Evolutionary conservation across 2,888 invertebrate species (phyloP).

Genomic region (Lapara coniferarum): DNA sequence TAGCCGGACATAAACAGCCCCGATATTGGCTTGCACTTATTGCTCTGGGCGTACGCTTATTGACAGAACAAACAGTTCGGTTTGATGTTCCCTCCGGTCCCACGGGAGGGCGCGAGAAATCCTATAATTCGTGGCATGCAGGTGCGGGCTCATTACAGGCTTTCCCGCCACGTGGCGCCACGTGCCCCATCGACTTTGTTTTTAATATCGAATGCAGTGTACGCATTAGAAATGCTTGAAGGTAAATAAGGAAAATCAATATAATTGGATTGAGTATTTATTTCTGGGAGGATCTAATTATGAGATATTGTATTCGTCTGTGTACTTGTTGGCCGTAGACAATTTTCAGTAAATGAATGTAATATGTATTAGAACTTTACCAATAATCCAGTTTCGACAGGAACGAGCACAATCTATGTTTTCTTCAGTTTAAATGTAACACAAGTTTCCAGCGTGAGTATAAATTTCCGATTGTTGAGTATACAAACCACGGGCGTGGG

Average conservation of each 20-base stretch:
- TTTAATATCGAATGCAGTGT: constrained; percentile 56
- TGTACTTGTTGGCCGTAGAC: too few species aligned
- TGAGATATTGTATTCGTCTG: too few species aligned
- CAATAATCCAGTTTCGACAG: too few species aligned
- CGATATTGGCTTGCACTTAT: constrained; percentile 64
- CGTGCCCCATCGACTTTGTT: constrained; percentile 63
- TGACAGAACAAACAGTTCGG: constrained; percentile 72
- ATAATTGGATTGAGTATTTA: too few species aligned
- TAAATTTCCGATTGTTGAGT: neutral
- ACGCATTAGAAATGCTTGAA: constrained; percentile 50
- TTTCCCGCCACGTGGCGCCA: constrained; percentile 77
- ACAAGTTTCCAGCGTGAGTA: neutral
- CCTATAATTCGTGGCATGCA: constrained; percentile 80
- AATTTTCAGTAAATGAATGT: too few species aligned
- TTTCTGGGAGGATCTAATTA: too few species aligned
- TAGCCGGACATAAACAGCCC: constrained; percentile 50
- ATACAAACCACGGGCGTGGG: constrained; percentile 26
- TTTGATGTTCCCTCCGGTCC: constrained; percentile 64
- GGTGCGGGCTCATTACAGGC: constrained; percentile 81
- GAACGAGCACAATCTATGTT: neutral
- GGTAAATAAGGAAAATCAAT: neutral
- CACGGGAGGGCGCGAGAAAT: constrained; percentile 84
- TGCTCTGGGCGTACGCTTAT: constrained; percentile 62
- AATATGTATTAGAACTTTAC: too few species aligned
- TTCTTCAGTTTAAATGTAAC: neutral